Evolutionary conservation across 2,888 invertebrate genomes (phyloP).

Genomic region (Euproctis similis): DNA sequence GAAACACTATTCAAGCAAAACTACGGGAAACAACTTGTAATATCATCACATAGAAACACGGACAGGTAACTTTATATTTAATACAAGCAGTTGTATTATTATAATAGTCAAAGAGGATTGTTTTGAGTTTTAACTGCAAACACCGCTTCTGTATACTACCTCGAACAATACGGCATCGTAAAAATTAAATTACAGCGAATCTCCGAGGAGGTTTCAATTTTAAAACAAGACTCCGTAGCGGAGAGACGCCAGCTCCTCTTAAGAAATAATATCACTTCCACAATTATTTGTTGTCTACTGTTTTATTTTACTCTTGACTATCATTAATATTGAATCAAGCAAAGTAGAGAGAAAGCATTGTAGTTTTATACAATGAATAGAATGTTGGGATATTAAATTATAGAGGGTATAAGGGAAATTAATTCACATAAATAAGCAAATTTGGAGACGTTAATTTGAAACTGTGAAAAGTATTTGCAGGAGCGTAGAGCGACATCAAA

Average conservation of each 20-base stretch:
- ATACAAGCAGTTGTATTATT: conserved; percentile 17
- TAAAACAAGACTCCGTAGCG: conserved; percentile 42
- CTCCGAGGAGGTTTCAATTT: conserved; percentile 60
- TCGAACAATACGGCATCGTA: conserved; percentile 58
- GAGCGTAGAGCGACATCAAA: conserved; percentile 52
- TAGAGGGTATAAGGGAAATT: conserved; percentile 19
- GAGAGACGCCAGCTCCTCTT: conserved; percentile 40
- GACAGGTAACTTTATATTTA: conserved; percentile 14
- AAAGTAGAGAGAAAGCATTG: conserved; percentile 8
- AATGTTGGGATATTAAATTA: conserved; percentile 13
- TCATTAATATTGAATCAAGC: conserved; percentile 13
- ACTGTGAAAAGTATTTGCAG: conserved; percentile 50
- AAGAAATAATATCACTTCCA: conserved; percentile 50
- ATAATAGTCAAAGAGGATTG: conserved; percentile 29
- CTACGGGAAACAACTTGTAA: too few relatives aligned
- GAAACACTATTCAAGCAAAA: conserved; percentile 8
- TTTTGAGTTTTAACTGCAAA: conserved; percentile 49
- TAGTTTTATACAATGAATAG: conserved; percentile 12
- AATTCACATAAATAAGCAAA: conserved; percentile 22
- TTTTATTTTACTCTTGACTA: conserved; percentile 3
- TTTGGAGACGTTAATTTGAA: conserved; percentile 49
- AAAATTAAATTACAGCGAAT: conserved; percentile 65
- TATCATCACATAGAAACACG: conserved; percentile 6
- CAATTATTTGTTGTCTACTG: conserved; percentile 18
- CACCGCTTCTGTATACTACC: conserved; percentile 42